Evolutionary conservation across 2,797 vertebrate genomes (phyloP).

Genomic region (Melopsittacus undulatus): DNA sequence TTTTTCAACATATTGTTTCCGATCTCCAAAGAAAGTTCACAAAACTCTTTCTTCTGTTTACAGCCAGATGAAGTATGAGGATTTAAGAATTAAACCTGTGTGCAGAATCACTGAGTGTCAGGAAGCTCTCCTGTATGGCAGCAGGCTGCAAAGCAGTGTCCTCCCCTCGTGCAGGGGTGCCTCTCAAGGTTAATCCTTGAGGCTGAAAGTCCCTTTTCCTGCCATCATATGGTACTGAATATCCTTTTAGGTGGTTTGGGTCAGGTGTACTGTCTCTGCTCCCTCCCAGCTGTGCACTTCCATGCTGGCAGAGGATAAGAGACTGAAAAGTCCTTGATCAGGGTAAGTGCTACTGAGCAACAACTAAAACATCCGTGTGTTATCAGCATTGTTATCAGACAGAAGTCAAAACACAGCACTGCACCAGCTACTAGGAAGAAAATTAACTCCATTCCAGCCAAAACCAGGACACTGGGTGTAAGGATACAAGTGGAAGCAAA

Average conservation of each 20-base stretch:
- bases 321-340: background rate
- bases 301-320: background rate
- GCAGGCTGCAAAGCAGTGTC: background rate
- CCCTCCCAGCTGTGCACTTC: background rate
- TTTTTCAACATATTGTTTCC: background rate
- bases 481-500: background rate
- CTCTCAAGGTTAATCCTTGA: background rate
- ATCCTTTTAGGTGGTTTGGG: background rate
- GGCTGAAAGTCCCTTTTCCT: background rate
- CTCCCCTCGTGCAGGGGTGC: background rate
- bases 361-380: background rate
- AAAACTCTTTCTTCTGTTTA: background rate
- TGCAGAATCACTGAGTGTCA: background rate
- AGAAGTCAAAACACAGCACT: background rate
- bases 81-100: background rate
- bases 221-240: background rate
- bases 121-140: background rate
- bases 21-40: background rate
- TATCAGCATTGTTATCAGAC: background rate
- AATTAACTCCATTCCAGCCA: background rate
- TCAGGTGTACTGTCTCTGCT: background rate
- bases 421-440: background rate
- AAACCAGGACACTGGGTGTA: background rate
- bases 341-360: background rate
- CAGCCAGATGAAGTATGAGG: background rate